Evolutionary conservation across 1,140 invertebrate genomes (phyloP).

Genomic region (Drosophila saltans): DNA sequence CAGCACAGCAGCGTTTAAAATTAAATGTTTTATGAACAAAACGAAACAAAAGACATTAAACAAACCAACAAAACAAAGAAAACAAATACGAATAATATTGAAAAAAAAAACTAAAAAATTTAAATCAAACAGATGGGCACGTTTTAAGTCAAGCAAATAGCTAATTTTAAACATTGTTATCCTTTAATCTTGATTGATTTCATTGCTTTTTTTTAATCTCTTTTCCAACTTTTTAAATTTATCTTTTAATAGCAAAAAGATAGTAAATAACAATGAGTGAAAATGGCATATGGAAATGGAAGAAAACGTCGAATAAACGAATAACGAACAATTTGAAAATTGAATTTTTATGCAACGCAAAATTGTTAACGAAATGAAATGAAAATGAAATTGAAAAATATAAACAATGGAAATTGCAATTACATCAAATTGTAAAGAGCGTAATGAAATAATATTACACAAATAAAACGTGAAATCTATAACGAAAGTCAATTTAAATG

Average conservation of each 20-base stretch:
- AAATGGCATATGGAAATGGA: background rate
- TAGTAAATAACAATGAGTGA: background rate
- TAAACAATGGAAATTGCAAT: background rate
- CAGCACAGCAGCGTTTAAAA: constrained; percentile 19
- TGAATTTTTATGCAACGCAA: constrained; percentile 13
- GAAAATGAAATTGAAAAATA: background rate
- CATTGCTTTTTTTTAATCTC: background rate
- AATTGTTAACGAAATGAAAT: background rate
- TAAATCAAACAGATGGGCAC: constrained; percentile 12
- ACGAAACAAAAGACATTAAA: background rate
- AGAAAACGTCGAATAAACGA: background rate
- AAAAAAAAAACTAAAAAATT: background rate
- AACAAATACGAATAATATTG: background rate
- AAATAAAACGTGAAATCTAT: constrained; percentile 12
- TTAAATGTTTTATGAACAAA: constrained; percentile 1
- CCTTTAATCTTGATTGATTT: constrained; percentile 9
- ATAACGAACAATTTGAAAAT: constrained; percentile 7
- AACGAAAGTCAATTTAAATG: background rate
- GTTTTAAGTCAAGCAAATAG: constrained; percentile 17
- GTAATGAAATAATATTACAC: background rate
- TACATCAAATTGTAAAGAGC: constrained; percentile 6
- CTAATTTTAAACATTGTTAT: constrained; percentile 19
- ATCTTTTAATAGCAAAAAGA: constrained; percentile 1
- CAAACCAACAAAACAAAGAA: background rate
- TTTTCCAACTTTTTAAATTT: constrained; percentile 1